These are phyloP conservation scores for Fragum whitleyi DNA, from an alignment of 2,888 invertebrate species.

Conservation along the genomic window DNA sequence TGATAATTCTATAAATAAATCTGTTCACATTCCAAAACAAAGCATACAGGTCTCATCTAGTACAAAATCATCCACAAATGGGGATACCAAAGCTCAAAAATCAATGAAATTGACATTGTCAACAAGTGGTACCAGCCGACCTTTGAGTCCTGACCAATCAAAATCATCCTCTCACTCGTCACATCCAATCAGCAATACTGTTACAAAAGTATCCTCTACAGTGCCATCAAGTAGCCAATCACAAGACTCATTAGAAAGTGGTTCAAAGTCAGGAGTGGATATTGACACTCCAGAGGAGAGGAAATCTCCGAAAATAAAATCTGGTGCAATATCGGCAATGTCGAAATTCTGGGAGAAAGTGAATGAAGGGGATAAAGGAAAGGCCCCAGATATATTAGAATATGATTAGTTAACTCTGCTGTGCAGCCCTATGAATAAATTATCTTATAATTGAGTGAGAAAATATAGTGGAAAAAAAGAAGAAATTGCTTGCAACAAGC, in stretches of 20 bases:
- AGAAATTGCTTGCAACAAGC: no score
- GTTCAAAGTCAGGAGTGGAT: constrained; percentile 31
- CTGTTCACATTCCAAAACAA: constrained; percentile 44
- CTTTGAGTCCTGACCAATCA: constrained; percentile 51
- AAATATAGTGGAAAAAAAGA: neutral
- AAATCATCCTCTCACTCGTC: constrained; percentile 8
- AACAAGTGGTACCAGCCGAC: constrained; percentile 50
- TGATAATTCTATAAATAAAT: constrained; percentile 4
- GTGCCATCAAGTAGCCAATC: constrained; percentile 49
- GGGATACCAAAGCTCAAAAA: constrained; percentile 32
- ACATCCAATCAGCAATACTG: constrained; percentile 54
- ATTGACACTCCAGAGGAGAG: constrained; percentile 55
- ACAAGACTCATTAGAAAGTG: constrained; percentile 31
- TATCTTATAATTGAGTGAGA: neutral
- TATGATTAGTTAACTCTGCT: constrained; percentile 41
- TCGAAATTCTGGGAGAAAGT: constrained; percentile 80
- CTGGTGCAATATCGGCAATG: constrained; percentile 77
- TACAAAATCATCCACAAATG: constrained; percentile 25
- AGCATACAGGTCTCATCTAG: constrained; percentile 54
- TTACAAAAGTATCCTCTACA: constrained; percentile 33
- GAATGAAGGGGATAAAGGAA: constrained; percentile 65
- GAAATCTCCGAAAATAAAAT: constrained; percentile 71
- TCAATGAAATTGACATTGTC: constrained; percentile 51
- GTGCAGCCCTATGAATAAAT: neutral
- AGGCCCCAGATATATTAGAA: constrained; percentile 76